These are phyloP conservation scores for Sardina pilchardus DNA, from an alignment of 2,113 vertebrate species.

Conservation along the genomic window DNA sequence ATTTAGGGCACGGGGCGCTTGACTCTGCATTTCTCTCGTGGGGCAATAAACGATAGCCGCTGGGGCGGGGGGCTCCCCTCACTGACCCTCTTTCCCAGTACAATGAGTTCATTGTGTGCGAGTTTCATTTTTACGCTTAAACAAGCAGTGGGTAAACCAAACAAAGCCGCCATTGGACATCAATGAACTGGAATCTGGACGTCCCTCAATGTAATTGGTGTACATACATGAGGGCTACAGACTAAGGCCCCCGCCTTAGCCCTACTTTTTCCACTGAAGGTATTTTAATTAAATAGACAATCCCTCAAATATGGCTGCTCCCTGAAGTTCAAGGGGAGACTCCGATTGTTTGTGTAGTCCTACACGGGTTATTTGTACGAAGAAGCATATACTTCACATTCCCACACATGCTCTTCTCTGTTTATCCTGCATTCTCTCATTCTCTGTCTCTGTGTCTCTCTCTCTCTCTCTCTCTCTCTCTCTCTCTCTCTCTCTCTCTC, in stretches of 20 bases:
- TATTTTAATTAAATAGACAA: background rate
- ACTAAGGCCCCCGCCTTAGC: background rate
- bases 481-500: slow-evolving; percentile 9
- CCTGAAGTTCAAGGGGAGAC: background rate
- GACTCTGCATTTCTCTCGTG: slow-evolving; percentile 53
- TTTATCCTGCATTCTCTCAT: background rate
- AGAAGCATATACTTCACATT: slow-evolving; percentile 13
- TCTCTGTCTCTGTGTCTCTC: too few relatives aligned
- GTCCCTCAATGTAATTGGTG: slow-evolving; percentile 43
- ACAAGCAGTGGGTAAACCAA: slow-evolving; percentile 48
- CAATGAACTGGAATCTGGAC: slow-evolving; percentile 26
- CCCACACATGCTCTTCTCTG: background rate
- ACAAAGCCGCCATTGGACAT: slow-evolving; percentile 45
- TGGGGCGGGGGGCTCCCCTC: slow-evolving; percentile 58
- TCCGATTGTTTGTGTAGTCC: background rate
- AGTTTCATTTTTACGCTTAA: slow-evolving; percentile 59
- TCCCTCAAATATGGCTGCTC: slow-evolving; percentile 6
- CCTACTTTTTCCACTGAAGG: background rate
- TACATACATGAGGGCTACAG: slow-evolving; percentile 13
- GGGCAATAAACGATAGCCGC: slow-evolving; percentile 19
- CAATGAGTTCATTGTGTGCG: slow-evolving; percentile 64
- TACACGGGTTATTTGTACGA: slow-evolving; percentile 8
- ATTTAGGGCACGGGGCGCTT: background rate
- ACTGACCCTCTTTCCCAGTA: slow-evolving; percentile 57
- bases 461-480: background rate